Conservation (phyloP, 2,797 vertebrate species). For the Enteromius anoplus region DNA sequence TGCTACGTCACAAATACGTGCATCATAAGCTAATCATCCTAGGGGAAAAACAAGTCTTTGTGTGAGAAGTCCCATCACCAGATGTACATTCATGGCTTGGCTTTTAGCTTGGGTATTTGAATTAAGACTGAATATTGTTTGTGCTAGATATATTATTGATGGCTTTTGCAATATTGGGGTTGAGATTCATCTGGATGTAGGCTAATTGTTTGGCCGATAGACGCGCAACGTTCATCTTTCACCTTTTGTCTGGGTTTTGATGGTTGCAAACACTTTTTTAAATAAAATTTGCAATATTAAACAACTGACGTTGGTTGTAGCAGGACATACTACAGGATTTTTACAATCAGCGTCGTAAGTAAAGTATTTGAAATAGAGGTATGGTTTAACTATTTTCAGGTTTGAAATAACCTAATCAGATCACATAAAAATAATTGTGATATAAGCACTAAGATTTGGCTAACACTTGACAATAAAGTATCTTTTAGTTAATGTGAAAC, state of each 20-base stretch:
- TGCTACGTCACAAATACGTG: constrained; percentile 44
- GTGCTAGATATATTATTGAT: constrained; percentile 32
- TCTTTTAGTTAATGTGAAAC: neutral
- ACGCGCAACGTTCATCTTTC: constrained; percentile 1
- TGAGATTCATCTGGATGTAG: constrained; percentile 7
- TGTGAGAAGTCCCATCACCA: constrained; percentile 66
- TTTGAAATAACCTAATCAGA: neutral
- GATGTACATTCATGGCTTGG: constrained; percentile 77
- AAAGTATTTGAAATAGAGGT: neutral
- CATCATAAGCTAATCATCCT: neutral
- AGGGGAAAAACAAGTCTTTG: constrained; percentile 55
- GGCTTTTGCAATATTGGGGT: neutral
- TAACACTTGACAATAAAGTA: neutral
- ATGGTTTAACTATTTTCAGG: neutral
- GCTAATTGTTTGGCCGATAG: constrained; percentile 10
- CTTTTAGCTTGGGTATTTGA: constrained; percentile 77
- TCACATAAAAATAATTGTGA: neutral
- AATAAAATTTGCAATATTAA: neutral
- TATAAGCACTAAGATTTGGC: neutral
- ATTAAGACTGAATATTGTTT: constrained; percentile 64
- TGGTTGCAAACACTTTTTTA: neutral
- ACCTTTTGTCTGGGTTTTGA: constrained; percentile 1
- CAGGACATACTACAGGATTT: neutral
- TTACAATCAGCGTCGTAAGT: neutral
- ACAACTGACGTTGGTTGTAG: neutral